A percentile compares a stretch with the other conserved stretches of the same genome.
phyloP scores from a whole-genome alignment of 2,888 invertebrate genomes.

The Pyrrhosoma nymphula region DNA sequence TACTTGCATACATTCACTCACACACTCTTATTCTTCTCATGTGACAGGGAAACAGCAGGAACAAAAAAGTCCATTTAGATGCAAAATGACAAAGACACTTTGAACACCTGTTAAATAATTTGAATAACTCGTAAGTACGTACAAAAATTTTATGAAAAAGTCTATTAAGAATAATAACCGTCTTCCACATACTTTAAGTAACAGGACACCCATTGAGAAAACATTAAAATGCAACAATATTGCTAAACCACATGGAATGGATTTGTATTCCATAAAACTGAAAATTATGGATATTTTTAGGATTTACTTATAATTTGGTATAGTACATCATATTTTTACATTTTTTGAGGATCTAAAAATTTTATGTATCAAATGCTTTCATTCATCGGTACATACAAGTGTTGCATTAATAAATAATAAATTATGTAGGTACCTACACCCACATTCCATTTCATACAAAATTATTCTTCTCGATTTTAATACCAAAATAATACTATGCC shows the following conservation, averaged over 20 bases:
- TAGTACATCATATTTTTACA: conserved; percentile 9
- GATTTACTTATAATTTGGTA: not conserved
- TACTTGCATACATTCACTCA: conserved; percentile 50
- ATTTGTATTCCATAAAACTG: not conserved
- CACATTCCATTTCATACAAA: not conserved
- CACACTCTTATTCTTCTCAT: conserved; percentile 43
- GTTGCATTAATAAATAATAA: conserved; percentile 5
- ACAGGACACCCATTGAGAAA: not conserved
- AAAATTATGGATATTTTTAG: not conserved
- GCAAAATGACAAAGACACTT: conserved; percentile 29
- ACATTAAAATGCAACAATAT: conserved; percentile 26
- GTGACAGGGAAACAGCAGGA: conserved; percentile 45
- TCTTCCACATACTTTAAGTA: not conserved
- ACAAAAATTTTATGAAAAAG: not conserved
- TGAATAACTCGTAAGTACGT: not conserved
- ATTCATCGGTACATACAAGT: conserved; percentile 42
- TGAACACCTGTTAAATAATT: conserved; percentile 21
- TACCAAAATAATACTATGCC: not conserved
- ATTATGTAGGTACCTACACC: not conserved
- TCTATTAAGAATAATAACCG: not conserved
- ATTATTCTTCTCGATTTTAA: not conserved
- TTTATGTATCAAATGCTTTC: conserved; percentile 19
- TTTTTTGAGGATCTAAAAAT: conserved; percentile 3
- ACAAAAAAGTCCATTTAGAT: conserved; percentile 17
- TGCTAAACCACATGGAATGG: not conserved